Percentiles rank a stretch among this genome's conserved stretches.
phyloP scores from a whole-genome alignment of 2,113 vertebrate species.

The Sula dactylatra region DNA sequence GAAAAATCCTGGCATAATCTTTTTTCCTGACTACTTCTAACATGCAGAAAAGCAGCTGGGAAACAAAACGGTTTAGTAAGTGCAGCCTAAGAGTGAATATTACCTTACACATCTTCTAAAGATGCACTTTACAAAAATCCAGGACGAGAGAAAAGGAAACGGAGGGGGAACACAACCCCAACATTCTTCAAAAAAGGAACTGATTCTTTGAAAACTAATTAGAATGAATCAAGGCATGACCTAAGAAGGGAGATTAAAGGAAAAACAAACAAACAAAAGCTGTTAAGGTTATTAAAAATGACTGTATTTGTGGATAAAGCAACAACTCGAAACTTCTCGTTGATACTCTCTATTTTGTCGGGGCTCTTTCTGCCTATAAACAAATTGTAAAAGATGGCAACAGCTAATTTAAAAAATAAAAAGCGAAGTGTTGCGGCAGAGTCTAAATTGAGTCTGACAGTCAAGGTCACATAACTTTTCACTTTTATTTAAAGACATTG shows the following conservation, averaged over 20 bases:
- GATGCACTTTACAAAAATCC: background rate
- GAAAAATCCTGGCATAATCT: background rate
- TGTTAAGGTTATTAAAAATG: conserved; percentile 18
- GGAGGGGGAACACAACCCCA: background rate
- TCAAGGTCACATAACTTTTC: conserved; percentile 73
- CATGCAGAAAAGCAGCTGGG: background rate
- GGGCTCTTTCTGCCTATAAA: conserved; percentile 47
- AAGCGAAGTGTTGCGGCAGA: conserved; percentile 44
- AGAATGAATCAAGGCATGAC: background rate
- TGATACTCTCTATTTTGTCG: background rate
- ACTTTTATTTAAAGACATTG: conserved; percentile 63
- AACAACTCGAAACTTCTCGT: conserved; percentile 5
- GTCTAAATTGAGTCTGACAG: conserved; percentile 74
- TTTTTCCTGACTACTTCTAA: background rate
- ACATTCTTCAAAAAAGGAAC: background rate
- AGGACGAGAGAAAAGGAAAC: background rate
- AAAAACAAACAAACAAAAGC: background rate
- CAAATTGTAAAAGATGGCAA: conserved; percentile 74
- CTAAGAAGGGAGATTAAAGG: background rate
- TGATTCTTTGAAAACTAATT: background rate
- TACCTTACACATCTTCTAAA: background rate
- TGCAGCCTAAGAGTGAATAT: background rate
- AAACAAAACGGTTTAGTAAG: background rate
- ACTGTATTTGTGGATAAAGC: background rate
- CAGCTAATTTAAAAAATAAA: conserved; percentile 77